These are phyloP conservation scores for Solea solea DNA, from an alignment of 2,113 vertebrate species.

Conservation along the genomic window DNA sequence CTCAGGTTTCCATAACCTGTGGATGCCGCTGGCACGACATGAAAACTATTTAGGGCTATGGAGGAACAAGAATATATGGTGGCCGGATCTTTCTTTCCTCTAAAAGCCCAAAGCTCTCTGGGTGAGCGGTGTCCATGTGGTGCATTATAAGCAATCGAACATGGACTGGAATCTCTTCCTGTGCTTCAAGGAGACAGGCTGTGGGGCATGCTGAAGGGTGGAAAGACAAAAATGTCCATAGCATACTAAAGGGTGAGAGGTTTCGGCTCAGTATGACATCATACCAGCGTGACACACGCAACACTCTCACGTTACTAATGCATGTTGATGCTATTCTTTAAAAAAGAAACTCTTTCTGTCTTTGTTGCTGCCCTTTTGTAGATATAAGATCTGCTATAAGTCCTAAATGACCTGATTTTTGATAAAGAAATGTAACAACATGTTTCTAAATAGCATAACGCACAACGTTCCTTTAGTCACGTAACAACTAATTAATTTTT, in stretches of 20 bases:
- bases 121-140: conserved; percentile 41
- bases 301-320: too few relatives aligned
- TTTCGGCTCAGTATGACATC: too few relatives aligned
- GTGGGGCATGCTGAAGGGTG: conserved; percentile 39
- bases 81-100: conserved; percentile 27
- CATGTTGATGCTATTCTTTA: too few relatives aligned
- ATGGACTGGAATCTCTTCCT: conserved; percentile 49
- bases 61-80: conserved; percentile 54
- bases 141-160: conserved; percentile 50
- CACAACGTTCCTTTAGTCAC: too few relatives aligned
- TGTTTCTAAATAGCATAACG: too few relatives aligned
- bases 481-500: too few relatives aligned
- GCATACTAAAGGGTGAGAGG: neutral
- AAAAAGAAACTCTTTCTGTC: too few relatives aligned
- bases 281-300: too few relatives aligned
- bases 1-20: conserved; percentile 61
- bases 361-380: too few relatives aligned
- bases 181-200: conserved; percentile 53
- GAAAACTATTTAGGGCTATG: conserved; percentile 66
- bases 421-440: too few relatives aligned
- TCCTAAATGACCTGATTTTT: too few relatives aligned
- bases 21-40: conserved; percentile 45
- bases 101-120: conserved; percentile 32
- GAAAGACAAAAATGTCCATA: conserved; percentile 42
- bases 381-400: too few relatives aligned